These are phyloP conservation scores for Seira musarum DNA, from an alignment of 2,888 invertebrate genomes.

Conservation along the genomic window DNA sequence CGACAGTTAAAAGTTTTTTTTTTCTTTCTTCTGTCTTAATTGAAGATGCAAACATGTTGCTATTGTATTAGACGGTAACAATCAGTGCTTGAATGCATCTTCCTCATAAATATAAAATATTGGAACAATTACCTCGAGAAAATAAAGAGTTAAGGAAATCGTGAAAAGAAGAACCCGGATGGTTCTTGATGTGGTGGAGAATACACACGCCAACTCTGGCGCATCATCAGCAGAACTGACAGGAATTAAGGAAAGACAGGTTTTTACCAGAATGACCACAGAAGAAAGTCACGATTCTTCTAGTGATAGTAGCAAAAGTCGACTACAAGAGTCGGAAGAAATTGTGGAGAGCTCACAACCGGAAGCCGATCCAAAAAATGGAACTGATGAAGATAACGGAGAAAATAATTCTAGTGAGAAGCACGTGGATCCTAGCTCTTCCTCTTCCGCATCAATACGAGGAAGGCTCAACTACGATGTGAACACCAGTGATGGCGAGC, in stretches of 20 bases:
- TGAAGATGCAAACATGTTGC: slow-evolving; percentile 32
- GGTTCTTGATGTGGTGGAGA: slow-evolving; percentile 39
- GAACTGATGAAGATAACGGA: slow-evolving; percentile 27
- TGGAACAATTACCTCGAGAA: neutral
- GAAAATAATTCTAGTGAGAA: slow-evolving; percentile 29
- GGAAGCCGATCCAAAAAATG: slow-evolving; percentile 25
- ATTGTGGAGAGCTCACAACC: slow-evolving; percentile 13
- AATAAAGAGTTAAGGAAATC: neutral
- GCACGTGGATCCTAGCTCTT: slow-evolving; percentile 40
- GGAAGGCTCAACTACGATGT: slow-evolving; percentile 64
- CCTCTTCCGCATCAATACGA: slow-evolving; percentile 23
- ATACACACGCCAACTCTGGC: slow-evolving; percentile 36
- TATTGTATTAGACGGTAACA: too few relatives aligned
- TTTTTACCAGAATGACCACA: slow-evolving; percentile 14
- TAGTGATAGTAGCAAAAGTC: neutral
- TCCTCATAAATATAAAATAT: neutral
- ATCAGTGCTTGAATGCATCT: slow-evolving; percentile 40
- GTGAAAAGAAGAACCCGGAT: slow-evolving; percentile 31
- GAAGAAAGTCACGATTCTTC: slow-evolving; percentile 23
- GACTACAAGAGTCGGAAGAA: slow-evolving; percentile 1
- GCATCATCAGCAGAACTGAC: slow-evolving; percentile 23
- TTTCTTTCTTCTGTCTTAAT: neutral
- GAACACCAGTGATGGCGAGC: slow-evolving; percentile 59
- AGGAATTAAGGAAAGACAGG: slow-evolving; percentile 38
- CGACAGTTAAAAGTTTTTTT: too few relatives aligned